Base-by-base conservation (phyloP, 2,888 invertebrate species). In the Urechis unicinctus region DNA sequence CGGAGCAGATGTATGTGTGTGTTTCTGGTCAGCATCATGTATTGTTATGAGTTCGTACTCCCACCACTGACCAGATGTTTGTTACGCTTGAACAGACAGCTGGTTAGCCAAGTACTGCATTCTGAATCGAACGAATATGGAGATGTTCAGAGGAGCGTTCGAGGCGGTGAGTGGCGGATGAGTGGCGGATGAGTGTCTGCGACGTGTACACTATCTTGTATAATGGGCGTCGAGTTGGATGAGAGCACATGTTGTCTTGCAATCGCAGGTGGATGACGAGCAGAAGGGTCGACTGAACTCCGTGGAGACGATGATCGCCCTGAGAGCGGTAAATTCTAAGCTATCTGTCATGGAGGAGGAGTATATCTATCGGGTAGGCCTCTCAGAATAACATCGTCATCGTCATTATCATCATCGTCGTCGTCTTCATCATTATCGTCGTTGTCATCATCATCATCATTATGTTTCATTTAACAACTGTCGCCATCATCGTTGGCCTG, bases 81-180 rank as follows among this genome's bases (percentile, higher is more conserved):
- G 17, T 13, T 9, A 13, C 36, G 9, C 9, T 36, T 36, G 9
- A 17, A 17, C 52, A 73, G 74, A 72, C 65, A 70, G 69, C 29
- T 73, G 71, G 58, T 61, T 74, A 29, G 65, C 71, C 13, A 71
- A 71, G 56, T 74, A 72, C 55, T 74, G 74, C 59, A 74, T 74
- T 45, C 66, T 73, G 43, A 65, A 65, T 13, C 64, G 62, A 45
- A 61, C 57, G 24, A 66, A 64, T 48, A 58, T 66, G 29, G 66
- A 70, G 26, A 66, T 67, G 61, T 71, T 66, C 62, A 66, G 61
- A 56, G 64, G 67, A 42, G 50, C 58, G 3, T 61, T 60, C 52
- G 57, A 57, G n/a, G 53, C 41, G 24, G 61, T 61, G 50, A 59
- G 61, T 13, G 36, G n/a, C n/a, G 28, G 9, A 13, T 21, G 17